Evolutionary conservation across 2,113 vertebrate species (phyloP).

Genomic region (Sisor rabdophorus): DNA sequence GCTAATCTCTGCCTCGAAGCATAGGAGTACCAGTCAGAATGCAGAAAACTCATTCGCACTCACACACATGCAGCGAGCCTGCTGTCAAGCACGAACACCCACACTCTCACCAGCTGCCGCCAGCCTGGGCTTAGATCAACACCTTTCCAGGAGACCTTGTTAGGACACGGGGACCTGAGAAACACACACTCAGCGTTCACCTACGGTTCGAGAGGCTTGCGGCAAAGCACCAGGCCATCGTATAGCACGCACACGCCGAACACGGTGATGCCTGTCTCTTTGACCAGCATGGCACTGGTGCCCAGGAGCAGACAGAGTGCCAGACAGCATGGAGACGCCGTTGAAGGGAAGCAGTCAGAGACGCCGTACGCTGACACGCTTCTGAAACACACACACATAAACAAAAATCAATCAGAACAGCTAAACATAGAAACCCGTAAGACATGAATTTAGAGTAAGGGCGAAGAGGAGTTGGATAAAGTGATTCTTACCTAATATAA

Average conservation of each 20-base stretch:
- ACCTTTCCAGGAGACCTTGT: slow-evolving; percentile 9
- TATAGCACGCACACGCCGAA: slow-evolving; percentile 92
- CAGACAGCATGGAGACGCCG: slow-evolving; percentile 74
- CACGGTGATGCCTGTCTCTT: slow-evolving; percentile 93
- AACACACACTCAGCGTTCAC: slow-evolving; percentile 52
- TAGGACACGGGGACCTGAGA: not conserved
- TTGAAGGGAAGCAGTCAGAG: slow-evolving; percentile 73
- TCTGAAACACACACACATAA: slow-evolving; percentile 67
- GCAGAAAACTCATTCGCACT: not conserved
- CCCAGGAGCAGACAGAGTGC: slow-evolving; percentile 83
- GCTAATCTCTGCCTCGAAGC: not conserved
- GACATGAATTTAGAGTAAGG: slow-evolving; percentile 1
- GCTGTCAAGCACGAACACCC: slow-evolving; percentile 22
- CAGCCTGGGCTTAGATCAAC: not conserved
- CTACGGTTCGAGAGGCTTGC: slow-evolving; percentile 74
- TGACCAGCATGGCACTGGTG: slow-evolving; percentile 94
- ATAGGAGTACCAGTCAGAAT: not conserved
- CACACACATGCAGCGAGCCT: not conserved
- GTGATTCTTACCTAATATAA: slow-evolving; percentile 82
- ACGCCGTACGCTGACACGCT: slow-evolving; percentile 71
- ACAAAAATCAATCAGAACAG: not conserved
- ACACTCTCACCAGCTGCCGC: not conserved
- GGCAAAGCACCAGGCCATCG: slow-evolving; percentile 83
- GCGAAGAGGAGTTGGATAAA: not conserved
- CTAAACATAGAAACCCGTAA: slow-evolving; percentile 3